phyloP scores from a whole-genome alignment of 2,888 invertebrate genomes.

The Anorthoa munda region DNA sequence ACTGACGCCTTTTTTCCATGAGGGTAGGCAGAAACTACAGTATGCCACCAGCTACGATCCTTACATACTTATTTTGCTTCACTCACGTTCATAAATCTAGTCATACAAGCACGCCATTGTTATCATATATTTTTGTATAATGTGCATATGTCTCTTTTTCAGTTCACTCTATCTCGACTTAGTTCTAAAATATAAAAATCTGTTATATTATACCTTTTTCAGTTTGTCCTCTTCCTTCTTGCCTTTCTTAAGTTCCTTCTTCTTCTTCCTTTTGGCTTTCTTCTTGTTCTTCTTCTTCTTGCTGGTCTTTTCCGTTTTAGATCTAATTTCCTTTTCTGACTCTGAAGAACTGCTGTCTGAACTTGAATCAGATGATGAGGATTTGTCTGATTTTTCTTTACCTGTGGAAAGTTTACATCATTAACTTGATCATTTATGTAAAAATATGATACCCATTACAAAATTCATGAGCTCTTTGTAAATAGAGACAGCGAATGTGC shows the following conservation, averaged over 20 bases:
- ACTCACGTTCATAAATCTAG: no score
- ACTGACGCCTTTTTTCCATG: no score
- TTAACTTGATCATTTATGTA: neutral
- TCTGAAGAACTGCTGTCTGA: constrained; percentile 85
- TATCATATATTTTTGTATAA: no score
- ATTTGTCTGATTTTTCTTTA: constrained; percentile 74
- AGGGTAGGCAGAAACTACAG: no score
- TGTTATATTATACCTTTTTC: constrained; percentile 82
- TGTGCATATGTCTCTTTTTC: no score
- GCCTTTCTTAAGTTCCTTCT: constrained; percentile 85
- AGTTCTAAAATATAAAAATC: neutral
- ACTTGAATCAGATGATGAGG: constrained; percentile 79
- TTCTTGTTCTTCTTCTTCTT: constrained; percentile 90
- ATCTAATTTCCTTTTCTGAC: constrained; percentile 80
- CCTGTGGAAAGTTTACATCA: constrained; percentile 36
- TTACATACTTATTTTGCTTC: no score
- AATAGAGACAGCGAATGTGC: no score
- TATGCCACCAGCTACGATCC: no score
- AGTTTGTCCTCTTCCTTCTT: constrained; percentile 91
- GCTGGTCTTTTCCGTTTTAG: constrained; percentile 87
- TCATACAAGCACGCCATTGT: no score
- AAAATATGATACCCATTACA: neutral
- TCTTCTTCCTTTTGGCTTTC: constrained; percentile 86
- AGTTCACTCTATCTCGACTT: no score
- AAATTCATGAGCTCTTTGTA: no score